Conservation (phyloP, 2,888 invertebrate species). For the Endomychus coccineus region DNA sequence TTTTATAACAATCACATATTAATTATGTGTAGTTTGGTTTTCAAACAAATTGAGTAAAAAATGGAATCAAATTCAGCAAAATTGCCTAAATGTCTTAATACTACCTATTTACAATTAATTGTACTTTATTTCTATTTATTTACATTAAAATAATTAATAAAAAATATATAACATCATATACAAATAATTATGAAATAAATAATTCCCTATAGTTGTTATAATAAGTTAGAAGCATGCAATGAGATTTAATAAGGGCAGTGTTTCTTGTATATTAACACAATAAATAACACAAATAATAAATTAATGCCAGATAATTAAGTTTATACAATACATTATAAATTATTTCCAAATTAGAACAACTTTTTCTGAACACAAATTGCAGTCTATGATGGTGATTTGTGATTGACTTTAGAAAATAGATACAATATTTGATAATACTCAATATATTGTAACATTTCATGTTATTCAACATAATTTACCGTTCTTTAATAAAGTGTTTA, state of each 20-base stretch:
- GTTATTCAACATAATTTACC: too few relatives aligned
- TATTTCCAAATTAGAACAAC: background rate
- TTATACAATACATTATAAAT: background rate
- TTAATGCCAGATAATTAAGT: background rate
- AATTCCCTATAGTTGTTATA: conserved; percentile 13
- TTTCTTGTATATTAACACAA: conserved; percentile 8
- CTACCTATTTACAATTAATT: conserved; percentile 9
- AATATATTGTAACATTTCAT: too few relatives aligned
- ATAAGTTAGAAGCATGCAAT: conserved; percentile 15
- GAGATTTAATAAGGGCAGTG: conserved; percentile 15
- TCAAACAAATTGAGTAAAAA: too few relatives aligned
- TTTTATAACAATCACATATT: too few relatives aligned
- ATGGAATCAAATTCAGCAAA: conserved; percentile 7
- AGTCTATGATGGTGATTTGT: background rate
- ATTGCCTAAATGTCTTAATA: conserved; percentile 11
- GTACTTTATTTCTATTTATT: conserved; percentile 10
- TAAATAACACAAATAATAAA: too few relatives aligned
- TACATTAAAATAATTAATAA: conserved; percentile 10
- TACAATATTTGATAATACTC: too few relatives aligned
- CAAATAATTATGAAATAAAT: conserved; percentile 13
- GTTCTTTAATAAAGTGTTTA: too few relatives aligned
- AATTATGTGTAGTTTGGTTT: too few relatives aligned
- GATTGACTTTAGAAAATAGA: too few relatives aligned
- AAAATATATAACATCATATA: conserved; percentile 7
- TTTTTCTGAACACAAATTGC: conserved; percentile 1